Base-by-base conservation (phyloP, 1,140 invertebrate genomes). In the Drosophila persimilis region DNA sequence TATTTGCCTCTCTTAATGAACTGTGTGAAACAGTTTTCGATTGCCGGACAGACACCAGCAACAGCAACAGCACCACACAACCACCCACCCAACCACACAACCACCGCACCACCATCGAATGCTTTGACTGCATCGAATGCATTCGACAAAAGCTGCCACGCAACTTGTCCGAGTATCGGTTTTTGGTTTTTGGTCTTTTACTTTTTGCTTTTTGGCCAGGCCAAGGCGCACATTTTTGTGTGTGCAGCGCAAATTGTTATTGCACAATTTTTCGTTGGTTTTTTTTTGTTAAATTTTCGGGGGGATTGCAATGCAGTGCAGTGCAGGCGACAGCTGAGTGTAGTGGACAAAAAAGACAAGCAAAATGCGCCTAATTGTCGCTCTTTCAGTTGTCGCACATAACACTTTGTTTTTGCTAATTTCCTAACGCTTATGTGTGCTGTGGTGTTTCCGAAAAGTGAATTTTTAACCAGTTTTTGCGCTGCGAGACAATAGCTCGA, bases 321-420 rank as follows among this genome's bases (percentile, higher is more conserved):
- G 55, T 48, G 31, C 48, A 58, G 54, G 31, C 48, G 71, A 53
- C 57, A 63, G 50, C 26, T 35, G 45, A 65, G 56, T 56, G 60
- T 45, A 29, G 20, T 13, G 45, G 44, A 22, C 62, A 62, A 31
- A 45, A 39, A 41, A 63, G 73, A 61, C 78, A 79, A 85, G 83
- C 77, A 85, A 85, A 88, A 83, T 79, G 71, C 83, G 83, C 83
- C 83, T 86, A 86, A 86, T 86, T 86, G 81, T 80, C 81, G 69
- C 63, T 73, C 54, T 73, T 50, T 63, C 79, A 79, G 76, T 77
- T 78, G 80, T 74, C 69, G 81, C 67, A 71, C 83, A 86, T 88
- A 89, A 88, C 75, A 88, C 79, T 88, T 88, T 83, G 84, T 84
- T 88, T 81, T 73, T 45, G 83, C 83, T 86, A 86, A 86, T 86